Percentiles rank a stretch among this genome's conserved stretches.
Conservation (phyloP, 2,113 vertebrate genomes). For the Toxotes jaculatrix region DNA sequence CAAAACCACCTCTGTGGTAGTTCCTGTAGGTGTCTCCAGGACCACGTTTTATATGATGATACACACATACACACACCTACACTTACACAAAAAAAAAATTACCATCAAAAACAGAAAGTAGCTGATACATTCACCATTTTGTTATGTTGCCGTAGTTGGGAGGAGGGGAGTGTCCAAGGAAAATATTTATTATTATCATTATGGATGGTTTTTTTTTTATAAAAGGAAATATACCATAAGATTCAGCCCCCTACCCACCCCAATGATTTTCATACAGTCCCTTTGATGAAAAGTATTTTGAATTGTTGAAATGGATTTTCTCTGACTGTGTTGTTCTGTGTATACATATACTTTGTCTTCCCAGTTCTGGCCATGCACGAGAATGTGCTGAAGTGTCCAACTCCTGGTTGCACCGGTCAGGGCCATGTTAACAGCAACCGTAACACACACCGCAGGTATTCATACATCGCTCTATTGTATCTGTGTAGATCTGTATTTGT, state of each 20-base stretch:
- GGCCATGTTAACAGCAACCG: conserved; percentile 99
- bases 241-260: background rate
- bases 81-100: too few relatives aligned
- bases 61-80: too few relatives aligned
- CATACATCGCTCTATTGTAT: background rate
- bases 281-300: background rate
- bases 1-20: too few relatives aligned
- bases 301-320: background rate
- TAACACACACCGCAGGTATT: conserved; percentile 98
- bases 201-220: background rate
- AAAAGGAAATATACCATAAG: background rate
- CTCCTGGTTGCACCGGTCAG: conserved; percentile 97
- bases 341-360: conserved; percentile 36
- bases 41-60: too few relatives aligned
- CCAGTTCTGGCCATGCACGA: conserved; percentile 99
- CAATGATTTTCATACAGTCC: background rate
- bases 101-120: background rate
- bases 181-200: background rate
- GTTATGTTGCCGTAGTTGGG: background rate
- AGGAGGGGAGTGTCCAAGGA: background rate
- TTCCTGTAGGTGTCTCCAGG: too few relatives aligned
- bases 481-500: background rate
- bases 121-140: background rate
- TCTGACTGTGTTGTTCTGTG: background rate
- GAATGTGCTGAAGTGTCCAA: conserved; percentile 98